These are phyloP conservation scores for Remorina albescens DNA, from an alignment of 2,797 vertebrate species.

Conservation along the genomic window DNA sequence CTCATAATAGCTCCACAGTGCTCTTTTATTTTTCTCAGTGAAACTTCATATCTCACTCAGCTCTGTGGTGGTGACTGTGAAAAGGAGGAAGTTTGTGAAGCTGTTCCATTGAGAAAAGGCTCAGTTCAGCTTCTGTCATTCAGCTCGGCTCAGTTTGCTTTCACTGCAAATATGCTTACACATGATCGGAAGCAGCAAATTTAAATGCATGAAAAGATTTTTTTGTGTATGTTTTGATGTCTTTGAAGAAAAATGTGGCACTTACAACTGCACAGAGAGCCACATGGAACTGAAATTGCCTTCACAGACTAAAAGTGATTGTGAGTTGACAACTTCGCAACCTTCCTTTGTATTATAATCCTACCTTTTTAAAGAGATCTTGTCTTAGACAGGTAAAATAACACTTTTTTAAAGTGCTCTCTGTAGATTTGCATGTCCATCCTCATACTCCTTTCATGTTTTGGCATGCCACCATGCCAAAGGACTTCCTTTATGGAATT, in stretches of 20 bases:
- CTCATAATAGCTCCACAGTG: constrained; percentile 76
- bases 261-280: constrained; percentile 16
- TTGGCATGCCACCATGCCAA: constrained; percentile 49
- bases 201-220: constrained; percentile 8
- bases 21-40: constrained; percentile 75
- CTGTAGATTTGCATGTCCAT: constrained; percentile 58
- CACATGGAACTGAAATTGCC: constrained; percentile 39
- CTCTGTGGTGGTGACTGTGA: constrained; percentile 59
- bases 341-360: constrained; percentile 59
- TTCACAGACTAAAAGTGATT: constrained; percentile 48
- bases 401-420: constrained; percentile 57
- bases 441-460: constrained; percentile 56
- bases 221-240: constrained; percentile 13
- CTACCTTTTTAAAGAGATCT: constrained; percentile 45
- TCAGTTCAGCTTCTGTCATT: constrained; percentile 55
- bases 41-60: constrained; percentile 81
- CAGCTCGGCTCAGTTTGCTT: constrained; percentile 30
- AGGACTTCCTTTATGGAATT: constrained; percentile 72
- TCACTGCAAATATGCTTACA: constrained; percentile 23
- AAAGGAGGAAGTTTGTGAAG: constrained; percentile 55
- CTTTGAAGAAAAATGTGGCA: constrained; percentile 26
- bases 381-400: constrained; percentile 53
- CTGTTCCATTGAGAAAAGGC: constrained; percentile 41
- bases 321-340: constrained; percentile 37
- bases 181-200: constrained; percentile 41